Conservation (phyloP, 1,140 invertebrate genomes). For the Lordiphosa collinella region DNA sequence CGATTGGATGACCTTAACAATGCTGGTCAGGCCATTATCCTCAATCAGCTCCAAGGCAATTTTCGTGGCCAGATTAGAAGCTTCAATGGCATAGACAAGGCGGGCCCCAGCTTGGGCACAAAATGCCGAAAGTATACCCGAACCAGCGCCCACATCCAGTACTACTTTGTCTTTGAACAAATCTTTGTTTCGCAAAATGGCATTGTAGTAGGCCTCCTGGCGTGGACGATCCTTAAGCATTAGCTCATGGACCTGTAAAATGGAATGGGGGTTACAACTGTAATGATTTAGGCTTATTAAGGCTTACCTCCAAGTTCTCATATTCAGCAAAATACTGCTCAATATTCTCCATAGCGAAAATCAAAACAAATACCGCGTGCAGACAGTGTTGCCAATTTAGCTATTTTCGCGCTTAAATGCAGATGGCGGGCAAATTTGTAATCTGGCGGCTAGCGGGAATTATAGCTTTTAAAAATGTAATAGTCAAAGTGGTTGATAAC, state of each 20-base stretch:
- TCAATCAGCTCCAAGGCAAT: conserved; percentile 92
- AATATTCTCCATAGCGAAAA: conserved; percentile 24
- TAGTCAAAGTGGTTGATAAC: no score
- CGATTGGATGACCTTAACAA: conserved; percentile 82
- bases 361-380: conserved; percentile 11
- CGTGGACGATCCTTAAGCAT: conserved; percentile 91
- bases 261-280: neutral
- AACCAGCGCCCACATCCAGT: conserved; percentile 98
- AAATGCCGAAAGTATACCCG: conserved; percentile 97
- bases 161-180: conserved; percentile 88
- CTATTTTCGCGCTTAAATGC: no score
- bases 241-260: conserved; percentile 86
- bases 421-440: no score
- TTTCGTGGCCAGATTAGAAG: conserved; percentile 92
- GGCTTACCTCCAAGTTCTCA: conserved; percentile 62
- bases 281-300: neutral
- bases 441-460: no score
- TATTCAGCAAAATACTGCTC: conserved; percentile 59
- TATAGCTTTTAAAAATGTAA: no score
- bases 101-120: conserved; percentile 95
- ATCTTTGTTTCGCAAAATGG: conserved; percentile 87
- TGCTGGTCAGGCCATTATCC: conserved; percentile 83
- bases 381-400: no score
- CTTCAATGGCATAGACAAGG: conserved; percentile 96
- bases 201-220: conserved; percentile 90